Percentiles rank a stretch among this genome's conserved stretches.
Evolutionary conservation across 2,797 vertebrate species (phyloP).

Genomic region (Hippoglossus hippoglossus): DNA sequence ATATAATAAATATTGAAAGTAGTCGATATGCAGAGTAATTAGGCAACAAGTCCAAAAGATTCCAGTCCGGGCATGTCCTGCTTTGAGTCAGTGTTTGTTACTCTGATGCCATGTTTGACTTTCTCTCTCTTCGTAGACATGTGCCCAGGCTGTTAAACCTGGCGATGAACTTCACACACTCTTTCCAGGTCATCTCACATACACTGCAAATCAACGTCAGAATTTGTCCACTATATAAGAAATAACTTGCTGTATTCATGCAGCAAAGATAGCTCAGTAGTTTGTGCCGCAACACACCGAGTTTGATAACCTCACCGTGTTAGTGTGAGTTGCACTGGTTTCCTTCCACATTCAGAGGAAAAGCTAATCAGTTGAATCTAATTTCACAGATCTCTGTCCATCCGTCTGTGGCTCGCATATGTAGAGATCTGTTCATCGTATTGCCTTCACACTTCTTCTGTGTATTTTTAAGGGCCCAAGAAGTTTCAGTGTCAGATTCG

Average conservation of each 20-base stretch:
- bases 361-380: too few species aligned
- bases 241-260: neutral
- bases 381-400: too few species aligned
- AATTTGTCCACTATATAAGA: neutral
- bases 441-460: too few species aligned
- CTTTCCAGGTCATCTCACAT: conserved; percentile 15
- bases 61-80: conserved; percentile 16
- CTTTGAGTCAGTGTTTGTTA: conserved; percentile 31
- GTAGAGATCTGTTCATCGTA: too few species aligned
- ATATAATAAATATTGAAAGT: conserved; percentile 21
- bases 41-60: conserved; percentile 14
- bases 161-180: conserved; percentile 30
- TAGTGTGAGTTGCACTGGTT: neutral
- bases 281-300: conserved; percentile 5
- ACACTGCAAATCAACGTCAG: neutral
- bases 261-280: neutral
- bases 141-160: conserved; percentile 18
- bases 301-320: conserved; percentile 2
- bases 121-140: conserved; percentile 27
- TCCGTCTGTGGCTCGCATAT: too few species aligned
- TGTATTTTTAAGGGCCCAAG: too few species aligned
- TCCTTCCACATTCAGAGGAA: neutral
- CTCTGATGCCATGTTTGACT: conserved; percentile 4
- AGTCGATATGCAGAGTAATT: neutral
- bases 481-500: too few species aligned